Base-by-base conservation (phyloP, 2,797 vertebrate genomes). In the Esox lucius region DNA sequence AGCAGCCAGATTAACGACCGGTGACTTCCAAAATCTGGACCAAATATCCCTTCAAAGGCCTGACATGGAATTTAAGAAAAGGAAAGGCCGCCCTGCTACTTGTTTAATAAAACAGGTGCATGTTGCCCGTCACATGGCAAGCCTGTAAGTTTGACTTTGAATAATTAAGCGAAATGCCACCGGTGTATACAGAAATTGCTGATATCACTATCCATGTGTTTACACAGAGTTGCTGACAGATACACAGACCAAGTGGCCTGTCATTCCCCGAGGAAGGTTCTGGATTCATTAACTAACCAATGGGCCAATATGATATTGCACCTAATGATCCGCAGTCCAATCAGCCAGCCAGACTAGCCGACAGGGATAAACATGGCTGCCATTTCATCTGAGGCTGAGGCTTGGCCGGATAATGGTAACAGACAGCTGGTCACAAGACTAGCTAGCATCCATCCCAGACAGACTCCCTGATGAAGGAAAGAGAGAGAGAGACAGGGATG, bases 351-450 rank as follows among this genome's bases (percentile, higher is more conserved):
- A 16, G 46, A 66, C 42, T 39, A 15, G 19, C 33, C 28, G 72
- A 68, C 48, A 68, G 59, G 28, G 26, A 24, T 24, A 26, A 13
- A 59, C 56, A 59, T 22, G 56, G 70, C 76, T 59, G 79, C 68
- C 65, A 71, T 79, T 82, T 79, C 68, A 76, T 59, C 56, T 35
- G 64, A 65, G 64, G 64, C 13, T 65, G 13, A 17, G 5, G 75
- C 79, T 39, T 46, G 79, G 56, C 51, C 48, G 1, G 35, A 26
- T 69, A 77, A 82, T 70, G 66, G 73, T 33, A 81, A 76, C 71
- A 79, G 79, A 81, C 85, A 86, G 77, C 80, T 76, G 84, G 78
- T 76, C 75, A 75, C 62, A 81, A 33, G 73, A 65, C 31, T 5
- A 16, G 74, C 73, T 69, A 78, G 16, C 26, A 66, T 66, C 28